Conservation (phyloP, 2,797 vertebrate genomes). For the Otus scops region DNA sequence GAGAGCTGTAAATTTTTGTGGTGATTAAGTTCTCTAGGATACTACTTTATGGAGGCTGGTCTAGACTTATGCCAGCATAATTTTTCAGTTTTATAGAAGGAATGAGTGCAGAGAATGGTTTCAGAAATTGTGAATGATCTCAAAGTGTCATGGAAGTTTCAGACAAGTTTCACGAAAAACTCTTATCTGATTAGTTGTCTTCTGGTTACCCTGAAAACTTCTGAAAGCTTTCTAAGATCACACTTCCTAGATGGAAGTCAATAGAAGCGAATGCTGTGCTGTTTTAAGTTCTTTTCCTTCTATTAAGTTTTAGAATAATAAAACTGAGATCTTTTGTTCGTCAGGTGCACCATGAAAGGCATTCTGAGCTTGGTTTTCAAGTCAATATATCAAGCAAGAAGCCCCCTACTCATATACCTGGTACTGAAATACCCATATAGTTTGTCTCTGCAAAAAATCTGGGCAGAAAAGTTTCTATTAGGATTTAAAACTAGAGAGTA, state of each 20-base stretch:
- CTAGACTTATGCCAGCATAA: neutral
- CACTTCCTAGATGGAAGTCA: neutral
- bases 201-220: neutral
- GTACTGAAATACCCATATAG: neutral
- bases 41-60: neutral
- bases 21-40: neutral
- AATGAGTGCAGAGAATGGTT: neutral
- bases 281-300: neutral
- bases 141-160: neutral
- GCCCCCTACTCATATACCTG: neutral
- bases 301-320: neutral
- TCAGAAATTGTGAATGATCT: neutral
- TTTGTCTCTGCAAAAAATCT: neutral
- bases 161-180: neutral
- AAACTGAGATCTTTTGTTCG: neutral
- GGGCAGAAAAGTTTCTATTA: neutral
- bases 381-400: neutral
- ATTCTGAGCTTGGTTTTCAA: neutral
- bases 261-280: neutral
- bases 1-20: neutral
- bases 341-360: neutral
- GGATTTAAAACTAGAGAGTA: neutral
- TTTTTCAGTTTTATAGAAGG: neutral
- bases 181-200: neutral
- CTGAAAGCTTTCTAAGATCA: neutral